phyloP scores from a whole-genome alignment of 2,797 vertebrate species.

The Molossus alvarezi region DNA sequence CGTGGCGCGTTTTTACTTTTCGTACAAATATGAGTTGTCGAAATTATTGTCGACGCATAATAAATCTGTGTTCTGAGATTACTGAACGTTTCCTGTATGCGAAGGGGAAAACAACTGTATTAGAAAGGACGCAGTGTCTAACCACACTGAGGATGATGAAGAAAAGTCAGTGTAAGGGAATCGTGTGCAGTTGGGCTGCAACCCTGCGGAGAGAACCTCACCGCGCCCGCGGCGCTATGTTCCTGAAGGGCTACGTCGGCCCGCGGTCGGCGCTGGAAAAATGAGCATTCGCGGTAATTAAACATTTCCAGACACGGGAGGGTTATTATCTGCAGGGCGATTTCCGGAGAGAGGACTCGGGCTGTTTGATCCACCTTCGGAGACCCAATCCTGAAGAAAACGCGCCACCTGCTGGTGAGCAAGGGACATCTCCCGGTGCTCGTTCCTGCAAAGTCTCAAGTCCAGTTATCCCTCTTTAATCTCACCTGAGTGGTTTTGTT shows the following conservation, averaged over 20 bases:
- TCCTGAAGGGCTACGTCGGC: not conserved
- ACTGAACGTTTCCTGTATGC: not conserved
- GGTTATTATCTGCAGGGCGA: conserved; percentile 72
- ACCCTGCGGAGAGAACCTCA: not conserved
- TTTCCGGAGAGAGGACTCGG: conserved; percentile 64
- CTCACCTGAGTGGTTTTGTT: not conserved
- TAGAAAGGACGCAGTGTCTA: not conserved
- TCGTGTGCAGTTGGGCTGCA: not conserved
- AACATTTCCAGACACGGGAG: conserved; percentile 78
- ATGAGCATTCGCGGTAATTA: conserved; percentile 71
- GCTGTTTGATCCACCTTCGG: accelerated
- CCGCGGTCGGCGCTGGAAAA: conserved; percentile 9
- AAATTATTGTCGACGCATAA: not conserved
- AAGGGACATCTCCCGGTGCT: not conserved
- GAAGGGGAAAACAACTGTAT: not conserved
- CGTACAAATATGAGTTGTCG: not conserved
- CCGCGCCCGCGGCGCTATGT: not conserved
- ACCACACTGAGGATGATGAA: not conserved
- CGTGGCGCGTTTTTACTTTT: not conserved
- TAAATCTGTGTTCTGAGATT: not conserved
- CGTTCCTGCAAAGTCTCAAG: not conserved
- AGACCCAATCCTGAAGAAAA: conserved; percentile 89
- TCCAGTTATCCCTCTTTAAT: not conserved
- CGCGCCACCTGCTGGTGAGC: conserved; percentile 90
- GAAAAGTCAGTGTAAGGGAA: not conserved